Conservation (phyloP, 2,888 invertebrate genomes). For the Thera obeliscata region DNA sequence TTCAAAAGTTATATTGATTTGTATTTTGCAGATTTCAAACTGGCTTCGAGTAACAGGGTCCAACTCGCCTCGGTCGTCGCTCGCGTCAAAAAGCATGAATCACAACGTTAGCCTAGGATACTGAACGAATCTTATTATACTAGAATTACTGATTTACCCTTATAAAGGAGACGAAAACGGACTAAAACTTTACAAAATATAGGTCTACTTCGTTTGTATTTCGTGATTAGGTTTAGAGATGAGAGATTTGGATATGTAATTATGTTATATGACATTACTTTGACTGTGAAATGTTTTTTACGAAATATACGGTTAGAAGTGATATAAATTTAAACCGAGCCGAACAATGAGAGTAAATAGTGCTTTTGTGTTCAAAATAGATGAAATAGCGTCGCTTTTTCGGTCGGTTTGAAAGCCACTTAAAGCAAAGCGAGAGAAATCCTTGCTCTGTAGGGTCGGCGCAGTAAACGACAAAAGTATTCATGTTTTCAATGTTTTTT, state of each 20-base stretch:
- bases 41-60: slow-evolving; percentile 86
- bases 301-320: slow-evolving; percentile 16
- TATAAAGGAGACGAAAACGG: slow-evolving; percentile 21
- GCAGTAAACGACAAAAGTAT: slow-evolving; percentile 1
- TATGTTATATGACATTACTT: slow-evolving; percentile 9
- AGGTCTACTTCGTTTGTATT: slow-evolving; percentile 1
- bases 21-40: slow-evolving; percentile 65
- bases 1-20: background rate
- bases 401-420: slow-evolving; percentile 5
- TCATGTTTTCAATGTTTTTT: too few relatives aligned
- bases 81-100: slow-evolving; percentile 63
- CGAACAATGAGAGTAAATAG: background rate
- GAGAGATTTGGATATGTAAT: too few relatives aligned
- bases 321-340: background rate
- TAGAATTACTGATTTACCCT: slow-evolving; percentile 17
- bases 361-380: background rate
- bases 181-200: slow-evolving; percentile 16
- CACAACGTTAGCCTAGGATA: slow-evolving; percentile 75
- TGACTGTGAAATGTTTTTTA: slow-evolving; percentile 15
- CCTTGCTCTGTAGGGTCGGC: background rate
- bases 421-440: background rate
- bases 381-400: background rate
- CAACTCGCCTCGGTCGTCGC: slow-evolving; percentile 81
- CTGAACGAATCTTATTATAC: slow-evolving; percentile 44
- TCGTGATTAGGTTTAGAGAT: background rate